These are phyloP conservation scores for Cetonia aurata DNA, from an alignment of 2,888 invertebrate genomes.

Conservation along the genomic window DNA sequence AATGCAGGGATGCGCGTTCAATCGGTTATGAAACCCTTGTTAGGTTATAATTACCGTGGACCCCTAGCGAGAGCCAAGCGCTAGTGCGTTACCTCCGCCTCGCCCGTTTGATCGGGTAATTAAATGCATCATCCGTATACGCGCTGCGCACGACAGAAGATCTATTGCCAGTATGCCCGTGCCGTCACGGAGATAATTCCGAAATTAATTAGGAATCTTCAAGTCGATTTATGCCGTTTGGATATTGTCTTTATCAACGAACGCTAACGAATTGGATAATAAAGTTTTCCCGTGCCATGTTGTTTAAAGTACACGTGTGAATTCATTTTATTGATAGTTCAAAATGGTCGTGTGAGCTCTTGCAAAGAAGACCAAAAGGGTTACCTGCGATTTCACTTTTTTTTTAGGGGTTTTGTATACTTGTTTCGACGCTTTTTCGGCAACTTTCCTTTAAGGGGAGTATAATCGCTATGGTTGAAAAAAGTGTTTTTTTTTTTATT, in stretches of 20 bases:
- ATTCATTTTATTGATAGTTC: too few species aligned
- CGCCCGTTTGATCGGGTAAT: slow-evolving; percentile 45
- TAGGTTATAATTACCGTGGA: slow-evolving; percentile 47
- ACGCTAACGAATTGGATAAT: background rate
- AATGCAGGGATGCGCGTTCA: slow-evolving; percentile 37
- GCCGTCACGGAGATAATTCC: slow-evolving; percentile 34
- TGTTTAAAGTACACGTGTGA: too few species aligned
- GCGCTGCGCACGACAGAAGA: slow-evolving; percentile 44
- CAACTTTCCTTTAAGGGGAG: too few species aligned
- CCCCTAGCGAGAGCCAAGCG: slow-evolving; percentile 46
- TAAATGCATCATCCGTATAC: slow-evolving; percentile 44
- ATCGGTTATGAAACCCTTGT: slow-evolving; percentile 45
- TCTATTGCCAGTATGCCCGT: slow-evolving; percentile 42
- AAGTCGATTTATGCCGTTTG: slow-evolving; percentile 7
- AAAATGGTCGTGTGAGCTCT: too few species aligned
- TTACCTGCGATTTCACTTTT: too few species aligned
- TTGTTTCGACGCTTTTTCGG: too few species aligned
- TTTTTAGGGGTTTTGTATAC: too few species aligned
- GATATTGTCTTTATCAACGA: slow-evolving; percentile 15
- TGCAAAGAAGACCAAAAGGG: too few species aligned
- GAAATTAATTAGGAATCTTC: slow-evolving; percentile 45
- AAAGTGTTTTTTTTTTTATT: too few species aligned
- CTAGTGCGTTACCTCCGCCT: slow-evolving; percentile 46
- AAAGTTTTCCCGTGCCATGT: too few species aligned
- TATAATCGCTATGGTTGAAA: too few species aligned